phyloP scores from a whole-genome alignment of 2,797 vertebrate genomes.

The Tolypeutes matacus region DNA sequence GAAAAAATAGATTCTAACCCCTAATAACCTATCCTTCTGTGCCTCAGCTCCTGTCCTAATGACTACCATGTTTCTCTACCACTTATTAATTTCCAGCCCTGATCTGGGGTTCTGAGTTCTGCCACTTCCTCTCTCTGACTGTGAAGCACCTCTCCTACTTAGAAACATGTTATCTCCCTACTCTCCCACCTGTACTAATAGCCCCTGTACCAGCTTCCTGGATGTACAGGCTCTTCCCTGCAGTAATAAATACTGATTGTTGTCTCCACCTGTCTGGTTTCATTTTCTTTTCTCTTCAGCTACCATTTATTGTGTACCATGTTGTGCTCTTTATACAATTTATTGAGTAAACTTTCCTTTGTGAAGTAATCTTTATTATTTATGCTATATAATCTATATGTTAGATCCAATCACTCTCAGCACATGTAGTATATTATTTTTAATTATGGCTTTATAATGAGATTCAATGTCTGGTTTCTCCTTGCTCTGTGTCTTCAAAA shows the following conservation, averaged over 20 bases:
- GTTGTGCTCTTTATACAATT: not conserved
- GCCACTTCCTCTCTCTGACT: not conserved
- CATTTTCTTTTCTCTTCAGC: not conserved
- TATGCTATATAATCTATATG: not conserved
- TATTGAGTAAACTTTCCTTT: not conserved
- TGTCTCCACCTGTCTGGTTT: not conserved
- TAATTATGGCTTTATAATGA: not conserved
- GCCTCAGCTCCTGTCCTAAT: not conserved
- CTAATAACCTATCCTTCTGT: not conserved
- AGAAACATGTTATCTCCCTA: no score
- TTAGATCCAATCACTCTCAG: not conserved
- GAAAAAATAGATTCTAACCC: not conserved
- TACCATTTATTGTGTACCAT: not conserved
- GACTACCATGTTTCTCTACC: not conserved
- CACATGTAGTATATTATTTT: not conserved
- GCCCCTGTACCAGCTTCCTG: not conserved
- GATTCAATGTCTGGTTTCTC: not conserved
- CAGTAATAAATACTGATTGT: not conserved
- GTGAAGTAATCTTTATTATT: not conserved
- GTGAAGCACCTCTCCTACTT: not conserved
- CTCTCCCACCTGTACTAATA: not conserved
- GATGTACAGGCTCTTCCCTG: not conserved
- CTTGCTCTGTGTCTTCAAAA: not conserved
- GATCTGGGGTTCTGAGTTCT: not conserved
- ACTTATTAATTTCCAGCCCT: not conserved